Base-by-base conservation (phyloP, 1,140 invertebrate genomes). In the Diabrotica undecimpunctata region DNA sequence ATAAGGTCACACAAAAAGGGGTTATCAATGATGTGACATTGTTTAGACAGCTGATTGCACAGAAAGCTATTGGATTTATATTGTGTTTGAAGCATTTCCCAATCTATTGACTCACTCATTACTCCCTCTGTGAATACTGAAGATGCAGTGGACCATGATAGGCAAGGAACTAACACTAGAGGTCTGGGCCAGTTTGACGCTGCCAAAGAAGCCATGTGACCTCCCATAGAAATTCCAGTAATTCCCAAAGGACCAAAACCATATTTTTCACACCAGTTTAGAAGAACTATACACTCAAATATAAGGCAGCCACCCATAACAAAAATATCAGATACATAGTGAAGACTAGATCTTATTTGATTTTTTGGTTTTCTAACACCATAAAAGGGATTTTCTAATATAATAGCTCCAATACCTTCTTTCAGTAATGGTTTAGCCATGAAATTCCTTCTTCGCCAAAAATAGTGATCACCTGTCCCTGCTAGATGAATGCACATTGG, bases 201-300 rank as follows among this genome's bases (percentile, higher is more conserved):
- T 70, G 95, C 95, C 70, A 99, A 82, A 25, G 94, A 96, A 70
- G 97, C 96, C 96, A 98, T 99, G 87, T 98, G 95, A 55, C 97
- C 97, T 64, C 97, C 97, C 96, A 99, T 98, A n/a, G 97, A 99
- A 56, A 99, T 86, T n/a, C 97, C 97, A 14, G 94, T 95, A 8
- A 98, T 83, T 55, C 94, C 95, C 5, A 98, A 82, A 0, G 97
- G 96, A 9, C 94, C 94, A 77, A 90, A 92, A 14, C 90, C 90
- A 75, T 93, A 85, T 57, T 86, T 83, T 79, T 96, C 91, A 75
- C 93, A 95, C 95, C 95, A 99, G 80, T 96, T 89, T 54, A 99
- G 86, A 57, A 99, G 82, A 25, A 92, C 95, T 61, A 97, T 81
- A 7, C 92, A 92, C 82, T 99, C 97, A 66, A 98, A 83, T 51